phyloP scores from a whole-genome alignment of 2,797 vertebrate genomes.

The Carduelis carduelis region DNA sequence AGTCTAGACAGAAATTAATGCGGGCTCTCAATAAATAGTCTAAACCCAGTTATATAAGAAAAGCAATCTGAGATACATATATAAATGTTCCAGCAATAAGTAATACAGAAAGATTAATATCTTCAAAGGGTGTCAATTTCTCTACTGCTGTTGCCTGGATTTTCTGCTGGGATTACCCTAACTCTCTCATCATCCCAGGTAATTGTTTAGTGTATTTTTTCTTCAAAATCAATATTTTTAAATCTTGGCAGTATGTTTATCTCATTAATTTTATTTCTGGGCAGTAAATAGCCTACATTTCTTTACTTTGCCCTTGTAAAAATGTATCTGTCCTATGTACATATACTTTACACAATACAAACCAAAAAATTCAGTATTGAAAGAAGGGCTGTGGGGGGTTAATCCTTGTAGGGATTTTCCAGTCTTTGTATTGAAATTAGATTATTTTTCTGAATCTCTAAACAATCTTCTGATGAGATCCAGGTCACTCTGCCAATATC shows the following conservation, averaged over 20 bases:
- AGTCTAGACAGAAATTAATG: background rate
- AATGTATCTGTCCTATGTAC: background rate
- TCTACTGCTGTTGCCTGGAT: background rate
- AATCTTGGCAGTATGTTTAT: background rate
- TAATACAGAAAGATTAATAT: background rate
- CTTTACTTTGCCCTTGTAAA: background rate
- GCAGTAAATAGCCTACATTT: background rate
- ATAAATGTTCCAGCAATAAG: background rate
- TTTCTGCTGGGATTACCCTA: background rate
- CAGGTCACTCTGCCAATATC: background rate
- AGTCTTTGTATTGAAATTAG: background rate
- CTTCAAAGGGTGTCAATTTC: background rate
- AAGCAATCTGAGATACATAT: background rate
- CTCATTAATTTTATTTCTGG: background rate
- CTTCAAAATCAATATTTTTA: background rate
- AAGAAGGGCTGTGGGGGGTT: fast-evolving
- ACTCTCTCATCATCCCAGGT: background rate
- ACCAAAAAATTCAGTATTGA: background rate
- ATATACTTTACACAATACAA: background rate
- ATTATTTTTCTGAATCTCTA: background rate
- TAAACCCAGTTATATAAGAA: background rate
- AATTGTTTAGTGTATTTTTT: background rate
- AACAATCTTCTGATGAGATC: background rate
- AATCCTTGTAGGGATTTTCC: fast-evolving
- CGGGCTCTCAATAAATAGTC: background rate